Evolutionary conservation across 2,113 vertebrate species (phyloP).

Genomic region (Cyphomyrus discorhynchus): DNA sequence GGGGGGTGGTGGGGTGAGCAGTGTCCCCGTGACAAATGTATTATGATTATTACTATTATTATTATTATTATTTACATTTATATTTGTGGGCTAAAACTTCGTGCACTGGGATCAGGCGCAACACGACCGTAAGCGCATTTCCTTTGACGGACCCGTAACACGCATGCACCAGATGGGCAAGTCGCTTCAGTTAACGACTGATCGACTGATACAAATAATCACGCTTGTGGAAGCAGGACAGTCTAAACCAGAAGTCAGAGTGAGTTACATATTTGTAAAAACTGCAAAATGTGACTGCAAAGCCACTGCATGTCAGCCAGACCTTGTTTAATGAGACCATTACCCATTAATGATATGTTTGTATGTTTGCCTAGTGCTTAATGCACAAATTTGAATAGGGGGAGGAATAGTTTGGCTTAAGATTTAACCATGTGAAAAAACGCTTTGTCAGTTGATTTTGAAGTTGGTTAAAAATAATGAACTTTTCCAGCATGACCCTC

Average conservation of each 20-base stretch:
- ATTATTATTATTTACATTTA: too few species aligned
- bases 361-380: neutral
- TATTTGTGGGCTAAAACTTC: neutral
- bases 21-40: neutral
- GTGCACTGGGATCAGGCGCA: neutral
- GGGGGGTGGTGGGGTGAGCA: too few species aligned
- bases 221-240: too few species aligned
- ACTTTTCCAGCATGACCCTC: conserved; percentile 26
- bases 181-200: too few species aligned
- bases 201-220: too few species aligned
- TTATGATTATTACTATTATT: neutral
- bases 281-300: neutral
- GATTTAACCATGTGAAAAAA: conserved; percentile 7
- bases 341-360: neutral
- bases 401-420: neutral
- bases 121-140: too few species aligned
- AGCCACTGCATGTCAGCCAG: neutral
- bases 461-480: conserved; percentile 28
- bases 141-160: too few species aligned
- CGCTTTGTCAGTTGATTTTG: neutral
- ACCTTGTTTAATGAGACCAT: neutral
- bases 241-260: too few species aligned
- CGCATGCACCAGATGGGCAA: too few species aligned
- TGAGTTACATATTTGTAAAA: neutral
- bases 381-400: neutral